Evolutionary conservation across 2,888 invertebrate genomes (phyloP).

Genomic region (Chromoteleia sp.): DNA sequence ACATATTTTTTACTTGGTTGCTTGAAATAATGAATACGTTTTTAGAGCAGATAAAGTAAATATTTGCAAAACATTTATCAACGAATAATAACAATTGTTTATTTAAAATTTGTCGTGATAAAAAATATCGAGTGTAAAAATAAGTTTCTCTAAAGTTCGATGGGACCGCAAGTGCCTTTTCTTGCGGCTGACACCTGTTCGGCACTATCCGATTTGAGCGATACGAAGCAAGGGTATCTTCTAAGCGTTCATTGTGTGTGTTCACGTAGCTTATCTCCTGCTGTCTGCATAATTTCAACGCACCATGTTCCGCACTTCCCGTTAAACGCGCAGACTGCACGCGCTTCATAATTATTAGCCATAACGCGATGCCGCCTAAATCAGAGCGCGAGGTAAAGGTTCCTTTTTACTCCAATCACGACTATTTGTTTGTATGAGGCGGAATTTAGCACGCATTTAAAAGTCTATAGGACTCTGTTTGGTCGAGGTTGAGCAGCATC

Average conservation of each 20-base stretch:
- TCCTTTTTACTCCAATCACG: slow-evolving; percentile 20
- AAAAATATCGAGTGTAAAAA: background rate
- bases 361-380: slow-evolving; percentile 48
- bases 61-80: background rate
- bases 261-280: slow-evolving; percentile 83
- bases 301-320: slow-evolving; percentile 74
- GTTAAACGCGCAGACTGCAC: slow-evolving; percentile 72
- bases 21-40: too few relatives aligned
- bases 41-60: too few relatives aligned
- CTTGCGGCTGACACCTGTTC: slow-evolving; percentile 36
- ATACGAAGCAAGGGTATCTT: slow-evolving; percentile 73
- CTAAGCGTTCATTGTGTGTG: slow-evolving; percentile 82
- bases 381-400: slow-evolving; percentile 18
- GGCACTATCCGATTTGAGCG: slow-evolving; percentile 44
- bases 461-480: slow-evolving; percentile 43
- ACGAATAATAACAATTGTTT: background rate
- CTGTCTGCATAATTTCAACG: slow-evolving; percentile 80
- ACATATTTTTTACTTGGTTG: too few relatives aligned
- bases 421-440: background rate
- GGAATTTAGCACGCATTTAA: background rate
- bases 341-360: slow-evolving; percentile 70
- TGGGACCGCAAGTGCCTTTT: background rate
- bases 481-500: slow-evolving; percentile 81
- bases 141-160: background rate
- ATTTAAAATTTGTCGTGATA: background rate